Base-by-base conservation (phyloP, 2,888 invertebrate genomes). In the Orchesellides sinensis region DNA sequence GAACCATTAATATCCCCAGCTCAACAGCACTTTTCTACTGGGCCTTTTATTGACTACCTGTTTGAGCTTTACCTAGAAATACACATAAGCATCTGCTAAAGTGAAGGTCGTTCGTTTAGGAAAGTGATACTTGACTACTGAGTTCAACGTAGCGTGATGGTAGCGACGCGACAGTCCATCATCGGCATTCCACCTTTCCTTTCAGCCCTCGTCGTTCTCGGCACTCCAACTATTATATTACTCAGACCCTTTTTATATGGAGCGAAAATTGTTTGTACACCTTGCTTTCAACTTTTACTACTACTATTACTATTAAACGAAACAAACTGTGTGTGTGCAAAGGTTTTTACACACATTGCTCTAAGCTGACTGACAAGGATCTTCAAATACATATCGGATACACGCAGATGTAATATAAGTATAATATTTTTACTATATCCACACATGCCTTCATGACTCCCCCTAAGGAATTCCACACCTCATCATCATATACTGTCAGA, bases 101-200 rank as follows among this genome's bases (percentile, higher is more conserved):
- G 77, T 69, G 77, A 78, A 78, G 77, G 77, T 69, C 77, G 77
- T 78, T 35, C 8, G 19, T 35, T 14, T 52, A 19, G 23, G 61
- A 69, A 78, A 78, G 69, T 69, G 78, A 78, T 78, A 78, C 78
- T 78, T 61, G 69, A 78, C 78, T 78, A 78, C 78, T 29, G 78
- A 61, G 52, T 35, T 69, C 61, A 78, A 25, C 61, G 45, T 77
- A 68, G 59, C 59, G 78, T 78, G 69, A 49, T 69, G 69, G 56
- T 8, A 52, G 69, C 66, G 78, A 78, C 78, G 69, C 78, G 78
- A 78, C 78, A 61, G 61, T 61, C 49, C 52, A 47, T 68, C 77
- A 77, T 77, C 66, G 21, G 32, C 27, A 78, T 78, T 69, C 78
- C 61, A 69, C 69, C 32, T 32, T 54, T 32, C 69, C 2, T n/a